A percentile compares a stretch with the other conserved stretches of the same genome.
Conservation (phyloP, 2,113 vertebrate species). For the Daboia siamensis region DNA sequence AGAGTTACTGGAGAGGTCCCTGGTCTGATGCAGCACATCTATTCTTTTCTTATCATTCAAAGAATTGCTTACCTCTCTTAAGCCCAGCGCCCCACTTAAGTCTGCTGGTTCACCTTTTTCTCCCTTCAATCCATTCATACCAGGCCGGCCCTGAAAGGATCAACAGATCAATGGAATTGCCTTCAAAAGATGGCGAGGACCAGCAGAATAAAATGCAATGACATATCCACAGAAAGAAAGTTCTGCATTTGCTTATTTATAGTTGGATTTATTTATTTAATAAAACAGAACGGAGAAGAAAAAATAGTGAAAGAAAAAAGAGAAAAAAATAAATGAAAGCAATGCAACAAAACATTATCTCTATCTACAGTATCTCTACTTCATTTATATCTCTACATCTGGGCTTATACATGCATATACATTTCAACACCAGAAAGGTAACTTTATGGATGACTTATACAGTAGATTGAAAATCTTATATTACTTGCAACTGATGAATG, state of each 20-base stretch:
- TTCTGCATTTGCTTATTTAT: background rate
- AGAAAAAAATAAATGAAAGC: background rate
- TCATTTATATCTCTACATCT: background rate
- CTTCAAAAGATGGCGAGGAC: background rate
- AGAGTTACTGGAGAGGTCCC: background rate
- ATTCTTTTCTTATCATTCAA: background rate
- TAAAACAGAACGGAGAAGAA: background rate
- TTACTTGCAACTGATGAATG: background rate
- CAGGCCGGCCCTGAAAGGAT: slow-evolving; percentile 82
- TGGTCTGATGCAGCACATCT: background rate
- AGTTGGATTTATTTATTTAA: background rate
- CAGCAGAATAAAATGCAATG: background rate
- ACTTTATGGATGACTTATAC: background rate
- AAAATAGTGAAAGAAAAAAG: background rate
- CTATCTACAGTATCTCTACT: background rate
- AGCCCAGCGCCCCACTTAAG: slow-evolving; percentile 43
- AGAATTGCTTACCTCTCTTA: slow-evolving; percentile 67
- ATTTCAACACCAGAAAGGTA: background rate
- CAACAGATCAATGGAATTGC: background rate
- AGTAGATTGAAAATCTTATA: background rate
- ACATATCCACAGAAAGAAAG: background rate
- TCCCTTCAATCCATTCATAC: slow-evolving; percentile 87
- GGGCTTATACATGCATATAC: background rate
- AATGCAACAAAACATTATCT: background rate
- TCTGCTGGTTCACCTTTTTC: slow-evolving; percentile 81